Evolutionary conservation across 2,113 vertebrate genomes (phyloP), one percentile per base, ranked within the genome.

Genomic region (Falco punctatus): DNA sequence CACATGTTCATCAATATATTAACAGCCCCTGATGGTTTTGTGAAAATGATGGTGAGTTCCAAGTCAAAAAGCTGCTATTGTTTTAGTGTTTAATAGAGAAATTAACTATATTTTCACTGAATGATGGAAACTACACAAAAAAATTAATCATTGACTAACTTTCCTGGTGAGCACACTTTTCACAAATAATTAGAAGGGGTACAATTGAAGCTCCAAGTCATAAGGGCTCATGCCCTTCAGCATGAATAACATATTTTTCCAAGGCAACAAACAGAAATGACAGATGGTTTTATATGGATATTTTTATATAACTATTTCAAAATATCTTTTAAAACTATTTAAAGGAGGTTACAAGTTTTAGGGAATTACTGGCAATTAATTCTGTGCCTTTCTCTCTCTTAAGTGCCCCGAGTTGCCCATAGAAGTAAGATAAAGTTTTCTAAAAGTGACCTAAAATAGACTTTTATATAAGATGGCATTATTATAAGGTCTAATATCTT

Each of bases 1-100:
- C 93, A 85, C 84, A 69, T 66, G 51, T 82, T 91, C 89, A 77
- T 92, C 92, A 80, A 77, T 88, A 83, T 80, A 90, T 62, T 95
- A 89, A 87, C 54, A 89, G 24, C 13, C 94, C 57, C 35, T 90
- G 69, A 71, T 0, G 7, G 17, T 66, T 92, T 92, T 92, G 72
- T 78, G 77, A 94, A 95, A 97, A 86, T 59, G 20, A 70, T 84
- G 20, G 30, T 42, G 44, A 71, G 7, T 83, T 90, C 42, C 82
- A 81, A 91, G n/a, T 46, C 15, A 66, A 87, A 88, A 86, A 70
- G 9, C 28, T 84, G 12, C 1, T 27, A 10, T 42, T 66, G 54
- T 86, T 86, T 67, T n/a, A 75, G 1, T 61, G 10, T n/a, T 94
- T 94, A 78, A 30, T 24, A 18, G 32, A 94, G n/a, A 73, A 87